Evolutionary conservation across 23 tunicate species (phyloP).

Genomic region (Phallusia fumigata): DNA sequence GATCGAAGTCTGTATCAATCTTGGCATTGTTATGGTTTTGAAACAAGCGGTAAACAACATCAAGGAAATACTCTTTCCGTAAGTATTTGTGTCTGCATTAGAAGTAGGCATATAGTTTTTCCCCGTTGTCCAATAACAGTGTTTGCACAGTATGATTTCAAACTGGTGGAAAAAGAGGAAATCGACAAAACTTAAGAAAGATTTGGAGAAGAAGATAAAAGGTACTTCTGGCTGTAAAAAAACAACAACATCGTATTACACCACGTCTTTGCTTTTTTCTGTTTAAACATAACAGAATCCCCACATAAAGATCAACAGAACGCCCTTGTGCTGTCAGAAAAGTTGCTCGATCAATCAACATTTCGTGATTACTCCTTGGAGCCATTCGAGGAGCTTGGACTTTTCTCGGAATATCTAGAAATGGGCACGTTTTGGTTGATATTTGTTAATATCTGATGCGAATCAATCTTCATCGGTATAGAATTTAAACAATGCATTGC

Average conservation of each 20-base stretch:
- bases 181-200: not conserved
- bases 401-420: slow-evolving; percentile 93
- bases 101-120: too few relatives aligned
- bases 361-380: slow-evolving; percentile 66
- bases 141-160: not conserved
- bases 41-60: slow-evolving; percentile 67
- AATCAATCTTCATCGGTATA: too few relatives aligned
- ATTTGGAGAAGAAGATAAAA: too few relatives aligned
- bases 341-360: slow-evolving; percentile 5
- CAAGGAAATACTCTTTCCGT: slow-evolving; percentile 49
- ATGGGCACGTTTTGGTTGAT: slow-evolving; percentile 44
- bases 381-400: slow-evolving; percentile 44
- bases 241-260: too few relatives aligned
- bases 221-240: too few relatives aligned
- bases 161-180: slow-evolving; percentile 4
- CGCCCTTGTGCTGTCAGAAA: not conserved
- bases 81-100: not conserved
- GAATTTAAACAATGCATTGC: too few relatives aligned
- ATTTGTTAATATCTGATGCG: too few relatives aligned
- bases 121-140: not conserved
- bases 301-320: not conserved
- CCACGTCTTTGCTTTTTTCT: too few relatives aligned
- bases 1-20: slow-evolving; percentile 64
- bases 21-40: slow-evolving; percentile 60
- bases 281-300: too few relatives aligned